phyloP scores from a whole-genome alignment of 2,888 invertebrate species.

The Parnassius apollo region DNA sequence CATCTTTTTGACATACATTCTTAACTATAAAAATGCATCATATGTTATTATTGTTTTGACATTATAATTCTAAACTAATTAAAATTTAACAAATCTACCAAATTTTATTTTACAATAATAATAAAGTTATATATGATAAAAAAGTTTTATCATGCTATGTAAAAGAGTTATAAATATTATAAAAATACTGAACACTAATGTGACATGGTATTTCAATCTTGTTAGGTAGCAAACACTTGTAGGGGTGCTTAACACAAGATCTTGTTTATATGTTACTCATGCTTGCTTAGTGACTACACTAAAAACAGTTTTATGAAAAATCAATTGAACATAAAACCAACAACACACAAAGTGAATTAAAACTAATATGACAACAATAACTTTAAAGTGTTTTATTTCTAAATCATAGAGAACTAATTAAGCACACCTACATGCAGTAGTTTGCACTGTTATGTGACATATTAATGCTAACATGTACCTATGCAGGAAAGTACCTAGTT shows the following conservation, averaged over 20 bases:
- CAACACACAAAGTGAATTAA: too few relatives aligned
- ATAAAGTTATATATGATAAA: too few relatives aligned
- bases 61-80: too few relatives aligned
- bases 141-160: slow-evolving; percentile 20
- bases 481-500: slow-evolving; percentile 62
- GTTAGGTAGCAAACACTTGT: slow-evolving; percentile 65
- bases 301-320: slow-evolving; percentile 32
- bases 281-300: slow-evolving; percentile 55
- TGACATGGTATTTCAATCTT: slow-evolving; percentile 75
- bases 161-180: slow-evolving; percentile 57
- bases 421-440: slow-evolving; percentile 63
- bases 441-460: slow-evolving; percentile 64
- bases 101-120: too few relatives aligned
- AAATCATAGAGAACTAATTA: slow-evolving; percentile 59
- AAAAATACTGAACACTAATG: slow-evolving; percentile 68
- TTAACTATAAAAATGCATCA: too few relatives aligned
- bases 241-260: slow-evolving; percentile 65
- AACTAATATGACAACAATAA: neutral
- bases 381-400: slow-evolving; percentile 23
- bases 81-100: too few relatives aligned
- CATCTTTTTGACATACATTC: too few relatives aligned
- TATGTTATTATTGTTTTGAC: too few relatives aligned
- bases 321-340: neutral
- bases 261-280: slow-evolving; percentile 59
- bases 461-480: slow-evolving; percentile 60